phyloP scores from a whole-genome alignment of 2,113 vertebrate genomes.

The Stigmatopora argus region DNA sequence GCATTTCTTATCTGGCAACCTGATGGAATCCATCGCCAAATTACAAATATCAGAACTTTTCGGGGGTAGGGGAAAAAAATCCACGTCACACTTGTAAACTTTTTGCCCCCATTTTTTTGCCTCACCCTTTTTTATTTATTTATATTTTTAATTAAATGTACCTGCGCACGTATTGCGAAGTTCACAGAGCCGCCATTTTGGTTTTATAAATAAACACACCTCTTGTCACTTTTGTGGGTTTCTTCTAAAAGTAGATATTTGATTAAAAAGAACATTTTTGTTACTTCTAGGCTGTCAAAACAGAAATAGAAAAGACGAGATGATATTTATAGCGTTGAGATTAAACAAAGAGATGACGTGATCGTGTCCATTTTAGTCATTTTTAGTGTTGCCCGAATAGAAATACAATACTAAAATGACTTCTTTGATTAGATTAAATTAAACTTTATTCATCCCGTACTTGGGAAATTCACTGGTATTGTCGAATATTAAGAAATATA shows the following conservation, averaged over 20 bases:
- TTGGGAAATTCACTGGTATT: no score
- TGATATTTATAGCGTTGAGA: not conserved
- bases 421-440: no score
- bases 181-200: conserved; percentile 66
- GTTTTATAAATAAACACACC: conserved; percentile 75
- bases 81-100: not conserved
- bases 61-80: no score
- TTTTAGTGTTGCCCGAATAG: no score
- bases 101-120: not conserved
- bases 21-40: no score
- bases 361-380: no score
- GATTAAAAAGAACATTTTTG: conserved; percentile 1
- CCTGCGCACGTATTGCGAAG: conserved; percentile 60
- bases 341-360: no score
- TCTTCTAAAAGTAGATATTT: conserved; percentile 11
- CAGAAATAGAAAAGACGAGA: conserved; percentile 34
- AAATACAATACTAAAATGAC: no score
- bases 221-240: conserved; percentile 41
- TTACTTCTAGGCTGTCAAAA: conserved; percentile 11
- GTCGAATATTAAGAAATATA: no score
- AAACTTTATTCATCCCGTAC: no score
- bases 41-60: no score
- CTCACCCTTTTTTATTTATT: no score
- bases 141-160: conserved; percentile 4
- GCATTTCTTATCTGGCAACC: not conserved